Percentiles rank a stretch among this genome's conserved stretches.
Conservation (phyloP, 1,140 invertebrate genomes). For the Popillia japonica region DNA sequence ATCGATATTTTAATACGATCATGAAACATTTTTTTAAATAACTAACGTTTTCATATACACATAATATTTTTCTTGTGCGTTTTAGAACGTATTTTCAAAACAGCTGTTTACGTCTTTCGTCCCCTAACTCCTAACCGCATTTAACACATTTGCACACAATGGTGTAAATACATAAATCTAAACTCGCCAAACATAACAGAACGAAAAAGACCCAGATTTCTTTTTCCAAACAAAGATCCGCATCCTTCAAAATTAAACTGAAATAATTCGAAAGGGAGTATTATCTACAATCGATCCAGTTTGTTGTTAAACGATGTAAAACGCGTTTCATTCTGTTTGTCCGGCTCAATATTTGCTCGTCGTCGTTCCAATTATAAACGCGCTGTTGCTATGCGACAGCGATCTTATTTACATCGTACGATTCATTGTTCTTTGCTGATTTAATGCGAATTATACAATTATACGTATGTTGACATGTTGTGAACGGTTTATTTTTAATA, state of each 20-base stretch:
- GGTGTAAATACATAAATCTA: no score
- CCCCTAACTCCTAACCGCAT: no score
- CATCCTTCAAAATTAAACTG: no score
- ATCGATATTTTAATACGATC: no score
- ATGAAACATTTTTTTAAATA: no score
- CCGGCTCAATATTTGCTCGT: conserved; percentile 20
- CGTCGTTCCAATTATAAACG: conserved; percentile 17
- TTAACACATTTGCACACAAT: no score
- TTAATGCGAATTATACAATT: not conserved
- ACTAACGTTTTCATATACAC: no score
- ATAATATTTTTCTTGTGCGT: no score
- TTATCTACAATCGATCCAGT: not conserved
- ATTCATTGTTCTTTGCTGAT: conserved; percentile 13
- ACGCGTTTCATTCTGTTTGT: not conserved
- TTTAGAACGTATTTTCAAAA: no score
- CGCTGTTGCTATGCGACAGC: not conserved
- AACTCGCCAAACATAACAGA: no score
- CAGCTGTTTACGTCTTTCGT: no score
- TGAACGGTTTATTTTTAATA: conserved; percentile 27
- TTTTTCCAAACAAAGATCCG: not conserved
- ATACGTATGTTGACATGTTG: conserved; percentile 11
- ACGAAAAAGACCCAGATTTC: not conserved
- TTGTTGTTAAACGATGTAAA: no score
- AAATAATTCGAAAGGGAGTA: not conserved
- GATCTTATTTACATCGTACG: not conserved